Base-by-base conservation (phyloP, 2,888 invertebrate species). In the Epistrophe grossulariae region DNA sequence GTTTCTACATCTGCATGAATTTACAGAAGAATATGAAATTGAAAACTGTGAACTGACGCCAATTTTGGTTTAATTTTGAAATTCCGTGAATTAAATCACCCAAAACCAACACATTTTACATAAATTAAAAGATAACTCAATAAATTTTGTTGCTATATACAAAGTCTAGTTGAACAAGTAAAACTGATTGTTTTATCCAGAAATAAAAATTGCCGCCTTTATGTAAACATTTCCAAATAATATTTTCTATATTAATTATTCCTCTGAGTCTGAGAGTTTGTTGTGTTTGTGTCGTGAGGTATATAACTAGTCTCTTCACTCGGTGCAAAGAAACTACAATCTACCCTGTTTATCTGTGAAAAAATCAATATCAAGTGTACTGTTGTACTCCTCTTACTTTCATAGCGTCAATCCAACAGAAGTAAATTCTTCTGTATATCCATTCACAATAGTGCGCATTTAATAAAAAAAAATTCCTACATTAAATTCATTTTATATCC, bases 381-480 rank as follows among this genome's bases (percentile, higher is more conserved):
- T 48, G 72, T 15, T n/a, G 55, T n/a, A n/a, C 79, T 45, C 13
- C 35, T 84, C 66, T 68, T 15, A 11, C 76, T n/a, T 4, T 4
- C 50, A 52, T 15, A 13, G 38, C 15, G 4, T n/a, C 17, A 70
- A 6, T 2, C 3, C n/a, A 38, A 45, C 3, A 13, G 9, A 50
- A 40, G 13, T 50, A 55, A 19, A 38, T 66, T 66, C 68, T 60
- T 40, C 74, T 74, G 74, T 83, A 66, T 8, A 76, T 52, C 50
- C 68, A 83, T 89, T 89, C 89, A 89, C 89, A 89, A 89, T 89
- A 79, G 80, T 68, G 73, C 77, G 85, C 85, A 81, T 85, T 85
- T 64, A 55, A 60, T 76, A 8, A 45, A 45, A 40, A 43, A 64
- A 79, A 15, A 19, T 48, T 80, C 71, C 57, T 79, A 7, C 68